Evolutionary conservation across 2,888 invertebrate species (phyloP), one percentile per base, ranked within the genome.

Genomic region (Sphaerophoria taeniata): DNA sequence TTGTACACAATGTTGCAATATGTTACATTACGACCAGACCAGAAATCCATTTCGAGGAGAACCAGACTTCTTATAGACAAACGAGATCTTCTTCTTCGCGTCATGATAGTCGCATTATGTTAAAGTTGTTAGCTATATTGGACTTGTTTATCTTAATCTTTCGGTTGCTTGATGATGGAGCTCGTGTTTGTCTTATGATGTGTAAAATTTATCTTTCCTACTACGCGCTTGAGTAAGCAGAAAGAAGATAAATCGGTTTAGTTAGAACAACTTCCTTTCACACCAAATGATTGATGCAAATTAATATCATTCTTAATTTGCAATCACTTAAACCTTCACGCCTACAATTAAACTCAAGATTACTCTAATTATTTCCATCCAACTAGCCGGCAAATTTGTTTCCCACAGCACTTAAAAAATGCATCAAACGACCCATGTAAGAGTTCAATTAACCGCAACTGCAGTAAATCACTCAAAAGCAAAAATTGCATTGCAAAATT

Each of bases 131-230:
- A 73, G 72, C 24, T 72, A 69, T 72, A 69, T 61, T 80, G 60
- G 71, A 72, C 73, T 73, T 83, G 80, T 75, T 84, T 65, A 75
- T 79, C 74, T 65, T 71, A 49, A 79, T 79, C 84, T 72, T 36
- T 24, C 39, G 39, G 39, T 43, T 9, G 43, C 43, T 43, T 69
- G 72, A 76, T 84, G 80, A 80, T 84, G 75, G 53, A 80, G 72
- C 80, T 82, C 60, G 70, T 77, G 73, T 63, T 47, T 56, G 51
- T 74, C 76, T 84, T 84, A 84, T 84, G 84, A 84, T 80, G 84
- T 84, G 84, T 84, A 72, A 72, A 84, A 84, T 84, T 80, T 80
- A 84, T 80, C 79, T 69, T 76, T 76, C 24, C n/a, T 24, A 55
- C 1, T 24, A 56, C 75, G 84, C 75, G 84, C 71, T 51, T 84